Evolutionary conservation across 2,797 vertebrate species (phyloP), one percentile per base, ranked within the genome.

Genomic region (Hypotaenidia okinawae): DNA sequence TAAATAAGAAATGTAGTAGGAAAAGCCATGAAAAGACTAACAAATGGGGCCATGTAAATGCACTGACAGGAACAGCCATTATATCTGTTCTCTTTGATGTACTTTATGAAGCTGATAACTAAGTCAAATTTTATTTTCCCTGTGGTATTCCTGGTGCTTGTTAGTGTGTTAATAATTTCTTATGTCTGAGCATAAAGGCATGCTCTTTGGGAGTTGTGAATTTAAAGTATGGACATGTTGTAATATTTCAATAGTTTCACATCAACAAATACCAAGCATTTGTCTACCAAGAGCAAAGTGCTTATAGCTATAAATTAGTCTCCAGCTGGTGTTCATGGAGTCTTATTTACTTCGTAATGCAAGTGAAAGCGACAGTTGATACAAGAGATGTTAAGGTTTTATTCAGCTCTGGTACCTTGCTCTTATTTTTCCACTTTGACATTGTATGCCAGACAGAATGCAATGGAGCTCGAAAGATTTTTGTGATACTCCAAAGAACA

Each of bases 51-150:
- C 15, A 12, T 39, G 54, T 28, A 76, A 83, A 61, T 19, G 69
- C 21, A 13, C 55, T 81, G 84, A 45, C 37, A 59, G 37, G 25
- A 91, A n/a, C 30, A 94, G 9, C 16, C 24, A 17, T 77, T 94
- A 55, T 43, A 27, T 72, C 58, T 77, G 52, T 57, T 58, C 13
- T 84, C 25, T 74, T 72, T 75, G 51, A 88, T 88, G 33, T 87
- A 45, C 25, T 83, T 92, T 59, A 86, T 79, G 51, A 90, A 91
- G 41, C 45, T 4, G 9, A 67, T 90, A 92, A 87, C 62, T 62
- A 88, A 90, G 58, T 73, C 24, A 90, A 88, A 85, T 88, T 96
- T 93, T 90, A 84, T 92, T 93, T 94, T 94, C 89, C 66, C 69
- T 63, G 67, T 73, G 66, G 76, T 83, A 88, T 66, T 92, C 37